phyloP scores from a whole-genome alignment of 2,113 vertebrate species.

The rabbit (Oryctolagus cuniculus) region DNA sequence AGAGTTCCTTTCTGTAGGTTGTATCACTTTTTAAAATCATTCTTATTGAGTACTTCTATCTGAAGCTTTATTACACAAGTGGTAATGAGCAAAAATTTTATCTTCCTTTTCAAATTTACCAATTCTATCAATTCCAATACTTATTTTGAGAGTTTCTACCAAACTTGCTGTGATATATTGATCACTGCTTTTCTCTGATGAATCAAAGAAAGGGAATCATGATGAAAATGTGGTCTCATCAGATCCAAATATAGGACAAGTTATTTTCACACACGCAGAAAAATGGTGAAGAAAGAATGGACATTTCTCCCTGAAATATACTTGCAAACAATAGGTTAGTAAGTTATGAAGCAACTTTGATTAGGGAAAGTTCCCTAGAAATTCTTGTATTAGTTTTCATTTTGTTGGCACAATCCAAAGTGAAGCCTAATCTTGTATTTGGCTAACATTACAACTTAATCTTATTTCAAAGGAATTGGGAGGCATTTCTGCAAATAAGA shows the following conservation, averaged over 20 bases:
- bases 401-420: not conserved
- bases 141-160: not conserved
- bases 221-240: not conserved
- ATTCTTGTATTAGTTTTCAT: not conserved
- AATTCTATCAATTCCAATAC: not conserved
- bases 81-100: not conserved
- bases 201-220: not conserved
- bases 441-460: not conserved
- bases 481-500: not conserved
- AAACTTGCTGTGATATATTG: not conserved
- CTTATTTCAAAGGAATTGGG: not conserved
- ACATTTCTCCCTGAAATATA: not conserved
- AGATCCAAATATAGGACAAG: not conserved
- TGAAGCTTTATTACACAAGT: not conserved
- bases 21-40: not conserved
- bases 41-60: not conserved
- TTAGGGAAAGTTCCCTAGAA: not conserved
- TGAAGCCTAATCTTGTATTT: not conserved
- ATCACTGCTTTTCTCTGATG: not conserved
- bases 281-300: not conserved
- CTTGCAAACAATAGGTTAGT: not conserved
- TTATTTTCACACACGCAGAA: not conserved
- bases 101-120: not conserved
- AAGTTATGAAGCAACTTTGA: not conserved
- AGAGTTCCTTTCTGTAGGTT: not conserved